Base-by-base conservation (phyloP, 2,888 invertebrate species). In the Phyto melanocephala region DNA sequence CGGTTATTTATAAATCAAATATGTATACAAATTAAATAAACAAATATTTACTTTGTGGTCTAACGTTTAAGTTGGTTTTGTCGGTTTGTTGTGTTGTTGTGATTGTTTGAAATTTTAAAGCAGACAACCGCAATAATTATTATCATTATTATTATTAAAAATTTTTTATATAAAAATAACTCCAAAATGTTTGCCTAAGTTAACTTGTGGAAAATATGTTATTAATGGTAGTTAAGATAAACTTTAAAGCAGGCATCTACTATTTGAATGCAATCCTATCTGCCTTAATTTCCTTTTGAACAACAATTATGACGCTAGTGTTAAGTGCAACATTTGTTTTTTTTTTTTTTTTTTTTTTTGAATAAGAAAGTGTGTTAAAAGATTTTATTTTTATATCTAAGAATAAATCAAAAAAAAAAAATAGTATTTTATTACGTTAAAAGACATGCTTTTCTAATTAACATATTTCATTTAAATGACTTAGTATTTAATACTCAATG, bases 371-470 rank as follows among this genome's bases (percentile, higher is more conserved):
- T 17, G 45, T 33, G 15, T 56, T 63, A 60, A 42, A 50, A 22
- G n/a, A 22, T 58, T 40, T 22, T 13, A 22, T 40, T 20, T 1
- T 1, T 40, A 22, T n/a, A n/a, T 40, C 40, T 40, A 60, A 60
- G 20, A 40, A 60, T 63, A 52, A 40, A 52, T 24, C 28, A 22
- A 2, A 47, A 45, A 45, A 35, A 33, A 35, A 40, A 50, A 7
- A 54, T 3, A 0, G 50, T 33, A 45, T 56, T 35, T 47, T 42
- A 70, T 70, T 70, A 35, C 52, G 24, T 17, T 37, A 63, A 72
- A 67, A 60, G 45, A 42, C 79, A 74, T 74, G 79, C 67, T 24
- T 62, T 74, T 52, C 24, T 45, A 67, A 80, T 80, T 80, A 80
- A 58, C 72, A n/a, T 35, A 52, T 24, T 42, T 50, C 4, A 5